Conservation (phyloP, 2,888 invertebrate genomes). For the Oligia strigilis region DNA sequence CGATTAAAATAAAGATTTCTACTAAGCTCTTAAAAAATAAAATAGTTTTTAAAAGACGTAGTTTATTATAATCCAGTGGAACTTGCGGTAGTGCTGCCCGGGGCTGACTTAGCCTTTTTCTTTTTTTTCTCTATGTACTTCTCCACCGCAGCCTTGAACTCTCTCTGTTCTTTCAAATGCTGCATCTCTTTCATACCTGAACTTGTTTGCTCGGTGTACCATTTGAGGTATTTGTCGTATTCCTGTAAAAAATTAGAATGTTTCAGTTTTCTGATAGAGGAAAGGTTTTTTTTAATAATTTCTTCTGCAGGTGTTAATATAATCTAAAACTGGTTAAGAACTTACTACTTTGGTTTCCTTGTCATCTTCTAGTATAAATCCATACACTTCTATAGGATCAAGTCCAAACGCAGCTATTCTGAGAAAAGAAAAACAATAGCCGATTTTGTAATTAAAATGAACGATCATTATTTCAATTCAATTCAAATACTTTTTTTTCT, state of each 20-base stretch:
- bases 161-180: conserved; percentile 72
- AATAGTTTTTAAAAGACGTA: background rate
- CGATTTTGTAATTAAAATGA: background rate
- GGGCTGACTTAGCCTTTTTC: conserved; percentile 68
- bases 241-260: conserved; percentile 69
- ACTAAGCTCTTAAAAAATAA: background rate
- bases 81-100: conserved; percentile 28
- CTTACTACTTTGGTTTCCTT: conserved; percentile 72
- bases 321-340: conserved; percentile 9
- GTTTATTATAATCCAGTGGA: conserved; percentile 22
- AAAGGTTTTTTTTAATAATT: background rate
- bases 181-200: conserved; percentile 78
- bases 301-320: background rate
- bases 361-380: conserved; percentile 73
- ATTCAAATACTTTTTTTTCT: background rate
- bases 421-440: conserved; percentile 31
- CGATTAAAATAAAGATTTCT: background rate
- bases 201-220: conserved; percentile 79
- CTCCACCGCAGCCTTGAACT: conserved; percentile 72
- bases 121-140: conserved; percentile 71
- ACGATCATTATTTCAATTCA: background rate
- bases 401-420: conserved; percentile 81
- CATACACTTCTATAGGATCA: conserved; percentile 73
- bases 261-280: background rate
- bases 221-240: conserved; percentile 78